phyloP scores from a whole-genome alignment of 2,113 vertebrate species.

The Fulica atra region DNA sequence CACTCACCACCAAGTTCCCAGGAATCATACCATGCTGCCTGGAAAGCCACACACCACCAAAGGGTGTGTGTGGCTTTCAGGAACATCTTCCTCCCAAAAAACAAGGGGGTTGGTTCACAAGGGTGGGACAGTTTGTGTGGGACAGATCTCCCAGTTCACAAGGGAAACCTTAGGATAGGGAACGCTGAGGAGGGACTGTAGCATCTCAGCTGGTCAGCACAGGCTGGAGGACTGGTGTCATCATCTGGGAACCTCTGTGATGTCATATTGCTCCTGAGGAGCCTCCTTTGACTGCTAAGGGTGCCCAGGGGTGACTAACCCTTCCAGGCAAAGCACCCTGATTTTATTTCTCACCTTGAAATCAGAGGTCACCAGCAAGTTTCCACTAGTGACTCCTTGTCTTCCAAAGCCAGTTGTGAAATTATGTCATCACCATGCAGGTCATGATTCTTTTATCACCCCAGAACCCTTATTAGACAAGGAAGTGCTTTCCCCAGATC shows the following conservation, averaged over 20 bases:
- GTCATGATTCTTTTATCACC: not conserved
- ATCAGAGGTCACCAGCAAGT: not conserved
- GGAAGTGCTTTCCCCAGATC: not conserved
- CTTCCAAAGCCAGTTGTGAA: not conserved
- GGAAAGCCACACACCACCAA: too few species aligned
- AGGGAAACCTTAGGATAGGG: not conserved
- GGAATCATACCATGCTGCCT: not conserved
- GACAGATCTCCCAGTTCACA: not conserved
- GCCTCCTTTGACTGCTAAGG: not conserved
- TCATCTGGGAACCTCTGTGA: not conserved
- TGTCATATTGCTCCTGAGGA: not conserved
- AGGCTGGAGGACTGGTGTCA: not conserved
- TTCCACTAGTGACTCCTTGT: not conserved
- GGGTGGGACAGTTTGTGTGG: not conserved
- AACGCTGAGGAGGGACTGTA: not conserved
- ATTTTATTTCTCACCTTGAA: not conserved
- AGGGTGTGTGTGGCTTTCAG: not conserved
- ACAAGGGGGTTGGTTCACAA: not conserved
- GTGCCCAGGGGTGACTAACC: not conserved
- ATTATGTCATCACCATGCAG: rapidly evolving
- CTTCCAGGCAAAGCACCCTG: not conserved
- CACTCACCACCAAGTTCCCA: not conserved
- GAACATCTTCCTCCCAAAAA: not conserved
- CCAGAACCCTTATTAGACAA: not conserved
- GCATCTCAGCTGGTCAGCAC: not conserved